Conservation (phyloP, 2,888 invertebrate genomes). For the Abrostola triplasia region DNA sequence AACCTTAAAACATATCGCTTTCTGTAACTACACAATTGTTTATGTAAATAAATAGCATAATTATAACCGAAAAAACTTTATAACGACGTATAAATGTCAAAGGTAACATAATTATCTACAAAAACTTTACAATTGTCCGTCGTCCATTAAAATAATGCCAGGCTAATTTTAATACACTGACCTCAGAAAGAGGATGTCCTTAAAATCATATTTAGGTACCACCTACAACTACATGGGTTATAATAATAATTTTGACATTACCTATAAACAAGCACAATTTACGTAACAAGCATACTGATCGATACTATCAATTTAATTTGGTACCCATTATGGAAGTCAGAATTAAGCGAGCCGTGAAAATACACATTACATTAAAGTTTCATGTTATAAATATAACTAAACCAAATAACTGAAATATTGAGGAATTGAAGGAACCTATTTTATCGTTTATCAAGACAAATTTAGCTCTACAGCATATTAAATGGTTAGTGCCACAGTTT, state of each 20-base stretch:
- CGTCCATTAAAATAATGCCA: conserved; percentile 33
- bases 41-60: too few species aligned
- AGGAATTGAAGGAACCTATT: background rate
- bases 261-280: too few species aligned
- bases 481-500: too few species aligned
- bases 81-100: conserved; percentile 16
- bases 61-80: too few species aligned
- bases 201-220: conserved; percentile 4
- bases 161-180: conserved; percentile 29
- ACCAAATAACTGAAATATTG: background rate
- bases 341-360: background rate
- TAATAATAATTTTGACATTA: too few species aligned
- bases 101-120: conserved; percentile 15
- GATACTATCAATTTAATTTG: conserved; percentile 14
- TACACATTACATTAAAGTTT: background rate
- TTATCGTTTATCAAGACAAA: too few species aligned
- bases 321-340: conserved; percentile 9
- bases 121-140: conserved; percentile 10
- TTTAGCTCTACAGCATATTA: too few species aligned
- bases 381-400: background rate
- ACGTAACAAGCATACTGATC: background rate
- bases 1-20: too few species aligned
- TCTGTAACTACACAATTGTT: too few species aligned
- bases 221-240: background rate
- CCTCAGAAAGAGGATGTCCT: conserved; percentile 25